Base-by-base conservation (phyloP, 2,888 invertebrate genomes). In the Calameuta pallipes region DNA sequence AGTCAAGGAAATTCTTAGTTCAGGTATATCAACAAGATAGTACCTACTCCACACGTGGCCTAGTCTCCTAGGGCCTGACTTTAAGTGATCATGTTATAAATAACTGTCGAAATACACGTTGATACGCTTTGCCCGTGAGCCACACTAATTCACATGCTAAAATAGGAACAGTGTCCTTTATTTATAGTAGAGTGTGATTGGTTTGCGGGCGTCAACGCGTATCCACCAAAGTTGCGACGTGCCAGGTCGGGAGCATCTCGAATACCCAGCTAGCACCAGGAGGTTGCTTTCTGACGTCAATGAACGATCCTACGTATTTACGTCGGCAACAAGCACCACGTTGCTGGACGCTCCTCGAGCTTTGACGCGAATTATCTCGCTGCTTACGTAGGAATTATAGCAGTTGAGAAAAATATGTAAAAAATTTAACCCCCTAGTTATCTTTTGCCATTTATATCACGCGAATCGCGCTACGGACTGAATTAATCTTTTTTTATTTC, bases 91-190 rank as follows among this genome's bases (percentile, higher is more conserved):
- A 23, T 35, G 15, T 73, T 78, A 78, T 78, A 78, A 86, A 86
- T 86, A 86, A 83, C 82, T 78, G 82, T 82, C 83, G 80, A 80
- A 84, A 79, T 82, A 82, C 83, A 83, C 73, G 73, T 35, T 76
- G 73, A 78, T 75, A 73, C 75, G 78, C 85, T 85, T 83, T 84
- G 84, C 79, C 82, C 81, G 85, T 86, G 87, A 86, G 87, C 88
- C 86, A 88, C 88, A 88, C 88, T 88, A 86, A 87, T 88, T 88
- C 80, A 81, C 84, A 82, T 82, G 85, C 87, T 88, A 88, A 87
- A 88, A 87, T 87, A 87, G 87, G 87, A 86, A 80, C 86, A 80
- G 81, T 85, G 83, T 83, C 84, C 80, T 84, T 87, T 88, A 88
- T 88, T 87, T 88, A 88, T 88, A 88, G 82, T 75, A 56, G 81